Evolutionary conservation across 2,113 vertebrate genomes (phyloP).

Genomic region (Collichthys lucidus): DNA sequence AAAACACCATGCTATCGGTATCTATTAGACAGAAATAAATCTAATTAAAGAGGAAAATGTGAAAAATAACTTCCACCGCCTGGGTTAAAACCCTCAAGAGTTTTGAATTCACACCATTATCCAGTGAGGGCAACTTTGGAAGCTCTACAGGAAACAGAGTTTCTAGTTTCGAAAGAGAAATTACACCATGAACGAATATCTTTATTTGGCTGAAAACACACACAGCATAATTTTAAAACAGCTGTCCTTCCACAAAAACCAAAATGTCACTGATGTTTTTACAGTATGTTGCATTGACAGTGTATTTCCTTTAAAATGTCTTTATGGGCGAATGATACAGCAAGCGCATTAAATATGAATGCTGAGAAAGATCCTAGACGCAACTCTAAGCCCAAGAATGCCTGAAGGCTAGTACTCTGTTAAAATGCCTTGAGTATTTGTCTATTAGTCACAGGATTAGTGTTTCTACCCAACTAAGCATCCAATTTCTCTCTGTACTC

Average conservation of each 20-base stretch:
- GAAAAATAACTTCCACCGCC: conserved; percentile 8
- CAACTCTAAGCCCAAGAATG: conserved; percentile 11
- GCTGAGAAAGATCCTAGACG: conserved; percentile 9
- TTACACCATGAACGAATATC: conserved; percentile 24
- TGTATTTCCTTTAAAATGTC: neutral
- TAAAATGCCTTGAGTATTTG: conserved; percentile 52
- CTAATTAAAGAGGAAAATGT: conserved; percentile 37
- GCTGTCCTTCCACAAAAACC: conserved; percentile 7
- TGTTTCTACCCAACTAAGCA: conserved; percentile 22
- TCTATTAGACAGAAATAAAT: conserved; percentile 14
- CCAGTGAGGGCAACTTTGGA: conserved; percentile 10
- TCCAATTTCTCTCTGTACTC: conserved; percentile 25
- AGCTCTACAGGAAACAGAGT: conserved; percentile 4
- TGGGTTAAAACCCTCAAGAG: conserved; percentile 28
- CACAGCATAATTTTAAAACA: conserved; percentile 12
- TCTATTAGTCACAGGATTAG: conserved; percentile 33
- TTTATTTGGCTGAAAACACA: conserved; percentile 28
- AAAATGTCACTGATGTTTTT: conserved; percentile 31
- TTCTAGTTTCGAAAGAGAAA: conserved; percentile 36
- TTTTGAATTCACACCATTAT: conserved; percentile 22
- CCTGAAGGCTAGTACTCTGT: conserved; percentile 13
- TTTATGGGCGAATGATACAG: neutral
- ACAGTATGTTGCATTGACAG: neutral
- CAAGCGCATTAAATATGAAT: conserved; percentile 36
- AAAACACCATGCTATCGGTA: conserved; percentile 11